A percentile compares a stretch with the other conserved stretches of the same genome.
These are phyloP conservation scores for Chamaea fasciata DNA, from an alignment of 2,113 vertebrate genomes.

Conservation along the genomic window DNA sequence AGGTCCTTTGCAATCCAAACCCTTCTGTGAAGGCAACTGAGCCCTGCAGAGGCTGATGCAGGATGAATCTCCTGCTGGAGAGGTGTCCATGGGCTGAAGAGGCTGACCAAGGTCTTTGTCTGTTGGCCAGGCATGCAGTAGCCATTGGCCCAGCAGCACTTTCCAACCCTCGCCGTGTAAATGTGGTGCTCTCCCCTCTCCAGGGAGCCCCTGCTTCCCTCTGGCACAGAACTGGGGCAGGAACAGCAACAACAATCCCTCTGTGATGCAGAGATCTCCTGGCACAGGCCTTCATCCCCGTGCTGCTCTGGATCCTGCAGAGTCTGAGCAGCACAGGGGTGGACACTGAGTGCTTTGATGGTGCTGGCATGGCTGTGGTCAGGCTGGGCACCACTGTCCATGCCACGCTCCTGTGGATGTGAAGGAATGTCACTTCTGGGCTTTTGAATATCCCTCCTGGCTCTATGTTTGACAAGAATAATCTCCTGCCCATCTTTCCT, in stretches of 20 bases:
- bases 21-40: neutral
- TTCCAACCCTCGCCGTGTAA: neutral
- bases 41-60: neutral
- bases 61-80: neutral
- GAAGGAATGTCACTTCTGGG: neutral
- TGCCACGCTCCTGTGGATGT: neutral
- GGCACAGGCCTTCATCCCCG: rapidly evolving
- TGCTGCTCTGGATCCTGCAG: neutral
- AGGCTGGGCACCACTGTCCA: neutral
- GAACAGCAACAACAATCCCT: neutral
- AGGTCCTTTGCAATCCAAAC: neutral
- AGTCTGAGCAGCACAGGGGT: neutral
- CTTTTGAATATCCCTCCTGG: neutral
- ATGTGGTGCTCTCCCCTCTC: neutral
- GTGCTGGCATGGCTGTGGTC: neutral
- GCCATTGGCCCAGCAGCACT: neutral
- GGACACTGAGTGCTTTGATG: neutral
- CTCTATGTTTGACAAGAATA: neutral
- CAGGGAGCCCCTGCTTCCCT: neutral
- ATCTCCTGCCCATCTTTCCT: neutral
- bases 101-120: neutral
- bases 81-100: neutral
- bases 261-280: neutral
- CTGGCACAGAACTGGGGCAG: neutral
- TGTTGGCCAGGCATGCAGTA: neutral